Base-by-base conservation (phyloP, 2,797 vertebrate species). In the Pangasius krempfi region DNA sequence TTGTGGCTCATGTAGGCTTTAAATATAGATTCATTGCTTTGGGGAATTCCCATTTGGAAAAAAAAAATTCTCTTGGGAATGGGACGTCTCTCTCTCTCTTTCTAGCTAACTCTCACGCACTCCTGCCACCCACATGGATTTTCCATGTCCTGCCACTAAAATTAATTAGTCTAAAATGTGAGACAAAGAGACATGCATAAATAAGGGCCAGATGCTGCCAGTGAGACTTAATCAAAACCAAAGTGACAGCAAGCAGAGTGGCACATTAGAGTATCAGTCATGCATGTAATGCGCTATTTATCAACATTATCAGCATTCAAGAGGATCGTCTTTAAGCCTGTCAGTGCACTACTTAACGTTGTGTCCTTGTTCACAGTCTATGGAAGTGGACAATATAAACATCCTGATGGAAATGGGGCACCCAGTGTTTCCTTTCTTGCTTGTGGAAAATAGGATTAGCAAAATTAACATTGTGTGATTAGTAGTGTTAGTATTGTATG, bases 161-260 rank as follows among this genome's bases (percentile, higher is more conserved):
- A 87, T 56, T 80, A 91, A 91, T 90, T 73, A 90, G 90, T 82
- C 85, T 86, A 50, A 90, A 88, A n/a, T 62, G 56, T 27, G 40
- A 76, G 27, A 75, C 52, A 60, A 44, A n/a, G 18, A 52, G 44
- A 70, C 83, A 84, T 13, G 64, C n/a, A 68, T 52, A 33, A 84
- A 52, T 84, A 33, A 22, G 16, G 14, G 62, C 27, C 40, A 84
- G 37, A 68, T 47, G 58, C 44, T n/a, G 25, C 18, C 16, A 68
- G 62, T 52, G 18, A 84, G 18, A 84, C 44, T 68, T 68, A 68
- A 47, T 64, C 80, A 68, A 68, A 50, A 52, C 27, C 9, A 5
- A 66, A 47, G 13, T 30, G 60, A 84, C 37, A 52, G 62, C 44
- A 20, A 68, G 44, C 40, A 68, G 44, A 68, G 82, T 30, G n/a